Base-by-base conservation (phyloP, 1,140 invertebrate species). In the Akabosia matsudoensis region DNA sequence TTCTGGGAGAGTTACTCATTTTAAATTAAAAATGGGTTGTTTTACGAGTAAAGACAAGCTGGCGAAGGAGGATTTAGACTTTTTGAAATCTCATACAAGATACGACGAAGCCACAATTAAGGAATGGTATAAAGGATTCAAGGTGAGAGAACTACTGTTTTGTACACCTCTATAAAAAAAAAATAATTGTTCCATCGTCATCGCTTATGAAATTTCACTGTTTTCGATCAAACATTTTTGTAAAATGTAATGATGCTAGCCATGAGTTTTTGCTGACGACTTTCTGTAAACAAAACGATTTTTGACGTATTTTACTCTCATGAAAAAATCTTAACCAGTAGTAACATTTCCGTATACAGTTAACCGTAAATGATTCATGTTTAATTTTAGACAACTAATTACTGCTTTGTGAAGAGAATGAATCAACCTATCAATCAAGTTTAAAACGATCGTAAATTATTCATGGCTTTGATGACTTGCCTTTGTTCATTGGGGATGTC, bases 111-210 rank as follows among this genome's bases (percentile, higher is more conserved):
- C 93, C 76, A 97, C 96, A 81, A 97, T 97, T 85, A 97, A 97
- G 85, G 96, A 97, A 87, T 98, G 96, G 96, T 97, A 97, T 86
- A 97, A 97, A 89, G 94, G 94, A 85, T 97, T 98, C 85, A 95
- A 95, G 92, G 94, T 96, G 86, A 90, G 89, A 82, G 82, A 26
- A 30, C n/a, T n/a, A 56, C 7, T n/a, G 1, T 67, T 61, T n/a
- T 67, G 2, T 3, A 67, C 28, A 67, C 24, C 3, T 67, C 18
- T 45, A 45, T 18, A 10, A 18, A 10, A 10, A 10, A 45, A 45
- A 45, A 45, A 45, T 10, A 45, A 18, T 45, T 45, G 18, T 45
- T 45, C 18, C 37, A 45, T 45, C 7, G 37, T 45, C 37, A 7
- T 45, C n/a, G n/a, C 18, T 45, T 45, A 10, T 45, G 37, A n/a